Base-by-base conservation (phyloP, 2,888 invertebrate genomes). In the Mycalesis mineus region DNA sequence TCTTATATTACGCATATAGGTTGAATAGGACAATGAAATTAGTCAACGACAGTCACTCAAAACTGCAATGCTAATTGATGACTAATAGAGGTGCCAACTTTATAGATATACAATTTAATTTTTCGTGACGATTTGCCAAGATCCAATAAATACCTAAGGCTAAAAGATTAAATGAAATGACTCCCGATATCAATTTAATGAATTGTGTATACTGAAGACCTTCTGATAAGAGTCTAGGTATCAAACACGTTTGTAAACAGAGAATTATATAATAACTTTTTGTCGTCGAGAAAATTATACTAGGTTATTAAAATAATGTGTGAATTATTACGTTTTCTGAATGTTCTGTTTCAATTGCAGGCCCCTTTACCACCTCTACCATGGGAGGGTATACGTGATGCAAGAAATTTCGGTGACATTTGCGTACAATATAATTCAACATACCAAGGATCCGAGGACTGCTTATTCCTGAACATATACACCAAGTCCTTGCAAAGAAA, bases 401-500 rank as follows among this genome's bases (percentile, higher is more conserved):
- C 85, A 0, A 69, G 66, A 7, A 65, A 78, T 29, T 85, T 84
- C 49, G 82, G 82, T 2, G 66, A 76, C 0, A 68, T 80, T 1
- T 86, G 86, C 63, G 80, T 83, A 0, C 86, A 86, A 57, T 74
- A 68, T 41, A 82, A 84, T 60, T 68, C 77, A 52, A 67, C 59
- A 40, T 44, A 70, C 0, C 74, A 76, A 44, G 84, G 84, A 7
- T 73, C 65, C 39, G 85, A 85, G 66, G 78, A 84, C 61, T 85
- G 85, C 29, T 69, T 86, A 15, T 81, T 75, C 36, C 60, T 84
- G 2, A 86, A 86, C 41, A 70, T 86, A 2, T 85, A 84, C 51
- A 77, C 82, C 4, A 75, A 72, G 63, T 69, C 72, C 2, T 39
- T 78, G 36, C 52, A 64, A 8, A 53, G 60, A 8, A 60, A 57